A percentile compares a stretch with the other conserved stretches of the same genome.
Evolutionary conservation across 2,797 vertebrate genomes (phyloP).

Genomic region (Eulemur albifrons): DNA sequence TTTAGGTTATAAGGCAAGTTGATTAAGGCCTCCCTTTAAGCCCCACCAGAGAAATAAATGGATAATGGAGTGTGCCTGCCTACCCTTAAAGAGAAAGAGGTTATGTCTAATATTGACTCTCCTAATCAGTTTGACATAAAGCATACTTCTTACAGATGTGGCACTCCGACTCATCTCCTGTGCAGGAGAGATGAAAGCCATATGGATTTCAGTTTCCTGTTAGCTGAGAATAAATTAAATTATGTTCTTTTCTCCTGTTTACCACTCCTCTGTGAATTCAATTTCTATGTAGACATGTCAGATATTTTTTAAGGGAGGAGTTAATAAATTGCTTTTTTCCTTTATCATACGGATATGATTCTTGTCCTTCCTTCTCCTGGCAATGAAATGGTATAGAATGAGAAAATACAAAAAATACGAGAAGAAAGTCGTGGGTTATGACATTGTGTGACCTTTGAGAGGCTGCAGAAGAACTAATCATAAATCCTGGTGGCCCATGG

Average conservation of each 20-base stretch:
- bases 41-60: constrained; percentile 69
- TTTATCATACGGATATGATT: not conserved
- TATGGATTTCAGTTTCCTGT: constrained; percentile 68
- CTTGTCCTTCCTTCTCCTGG: not conserved
- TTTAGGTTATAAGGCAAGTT: constrained; percentile 74
- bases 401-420: not conserved
- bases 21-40: constrained; percentile 81
- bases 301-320: constrained; percentile 39
- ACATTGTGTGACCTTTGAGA: not conserved
- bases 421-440: not conserved
- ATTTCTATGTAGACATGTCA: constrained; percentile 64
- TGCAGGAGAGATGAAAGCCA: constrained; percentile 72
- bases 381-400: not conserved
- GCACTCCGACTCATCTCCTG: constrained; percentile 22
- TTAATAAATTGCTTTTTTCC: constrained; percentile 64
- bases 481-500: not conserved
- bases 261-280: constrained; percentile 73
- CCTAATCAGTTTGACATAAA: constrained; percentile 70
- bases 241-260: constrained; percentile 69
- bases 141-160: constrained; percentile 67
- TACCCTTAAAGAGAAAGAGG: constrained; percentile 63
- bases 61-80: constrained; percentile 36
- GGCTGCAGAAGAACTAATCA: not conserved
- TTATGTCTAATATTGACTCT: constrained; percentile 71
- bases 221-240: constrained; percentile 66